Percentiles rank a stretch among this genome's conserved stretches.
phyloP scores from a whole-genome alignment of 2,113 vertebrate species.

The Bubalus kerabau region DNA sequence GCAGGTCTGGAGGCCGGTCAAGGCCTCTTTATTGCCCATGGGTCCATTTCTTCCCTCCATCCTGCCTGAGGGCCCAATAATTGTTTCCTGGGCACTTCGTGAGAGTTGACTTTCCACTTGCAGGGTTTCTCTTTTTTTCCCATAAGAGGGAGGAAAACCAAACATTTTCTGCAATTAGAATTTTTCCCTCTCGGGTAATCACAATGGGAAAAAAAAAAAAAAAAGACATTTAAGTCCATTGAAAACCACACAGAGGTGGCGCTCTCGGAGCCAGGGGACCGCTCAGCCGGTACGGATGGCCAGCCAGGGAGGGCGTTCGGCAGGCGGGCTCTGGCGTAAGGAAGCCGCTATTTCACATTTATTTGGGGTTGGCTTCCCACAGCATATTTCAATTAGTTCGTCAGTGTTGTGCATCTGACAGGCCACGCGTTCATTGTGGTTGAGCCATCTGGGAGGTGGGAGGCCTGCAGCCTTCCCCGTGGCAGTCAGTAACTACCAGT shows the following conservation, averaged over 20 bases:
- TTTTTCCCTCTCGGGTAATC: slow-evolving; percentile 50
- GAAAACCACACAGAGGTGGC: not conserved
- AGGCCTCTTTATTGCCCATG: rapidly evolving
- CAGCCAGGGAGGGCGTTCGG: not conserved
- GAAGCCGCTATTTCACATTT: slow-evolving; percentile 29
- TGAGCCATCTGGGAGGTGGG: slow-evolving; percentile 78
- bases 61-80: not conserved
- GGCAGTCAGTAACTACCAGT: slow-evolving; percentile 72
- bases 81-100: slow-evolving; percentile 36
- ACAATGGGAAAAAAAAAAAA: not conserved
- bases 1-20: rapidly evolving
- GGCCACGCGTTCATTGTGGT: slow-evolving; percentile 75
- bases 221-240: not conserved
- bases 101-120: slow-evolving; percentile 47
- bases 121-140: not conserved
- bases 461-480: slow-evolving; percentile 74
- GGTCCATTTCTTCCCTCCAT: not conserved
- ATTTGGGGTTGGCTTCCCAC: slow-evolving; percentile 61
- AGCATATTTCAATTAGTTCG: slow-evolving; percentile 62
- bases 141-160: slow-evolving; percentile 14
- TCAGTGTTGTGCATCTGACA: slow-evolving; percentile 77
- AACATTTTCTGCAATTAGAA: slow-evolving; percentile 48
- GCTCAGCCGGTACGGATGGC: not conserved
- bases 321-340: not conserved
- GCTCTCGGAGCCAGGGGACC: not conserved